phyloP scores from a whole-genome alignment of 2,113 vertebrate genomes.

The Tricholaema leucomelas region DNA sequence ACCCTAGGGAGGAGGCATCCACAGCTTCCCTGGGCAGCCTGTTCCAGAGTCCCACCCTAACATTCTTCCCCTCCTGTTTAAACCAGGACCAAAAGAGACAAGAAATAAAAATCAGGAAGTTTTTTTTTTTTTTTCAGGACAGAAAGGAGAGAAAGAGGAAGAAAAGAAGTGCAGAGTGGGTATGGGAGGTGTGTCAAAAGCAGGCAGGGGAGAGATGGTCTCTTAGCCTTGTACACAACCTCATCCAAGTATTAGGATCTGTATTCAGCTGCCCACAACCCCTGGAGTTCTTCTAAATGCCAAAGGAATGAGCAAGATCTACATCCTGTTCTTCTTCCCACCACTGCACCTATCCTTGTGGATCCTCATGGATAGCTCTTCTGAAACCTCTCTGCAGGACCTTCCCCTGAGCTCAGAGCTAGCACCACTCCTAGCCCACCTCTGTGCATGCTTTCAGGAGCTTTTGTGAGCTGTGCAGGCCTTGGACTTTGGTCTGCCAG shows the following conservation, averaged over 20 bases:
- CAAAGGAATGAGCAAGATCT: background rate
- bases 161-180: rapidly evolving
- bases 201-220: background rate
- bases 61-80: background rate
- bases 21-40: too few species aligned
- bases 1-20: too few species aligned
- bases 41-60: too few species aligned
- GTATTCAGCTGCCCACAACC: background rate
- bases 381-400: background rate
- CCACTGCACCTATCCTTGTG: background rate
- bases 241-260: background rate
- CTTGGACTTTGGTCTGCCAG: background rate
- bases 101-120: background rate
- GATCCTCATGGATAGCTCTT: background rate
- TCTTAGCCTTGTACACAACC: background rate
- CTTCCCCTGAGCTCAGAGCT: background rate
- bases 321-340: background rate
- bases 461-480: background rate
- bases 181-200: background rate
- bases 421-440: background rate
- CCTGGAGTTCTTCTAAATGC: background rate
- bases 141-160: background rate
- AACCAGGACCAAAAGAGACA: background rate
- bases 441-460: background rate
- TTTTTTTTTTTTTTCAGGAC: background rate